Percentiles rank a stretch among this genome's conserved stretches.
Evolutionary conservation across 2,113 vertebrate genomes (phyloP).

Genomic region (Chloropsis hardwickii): DNA sequence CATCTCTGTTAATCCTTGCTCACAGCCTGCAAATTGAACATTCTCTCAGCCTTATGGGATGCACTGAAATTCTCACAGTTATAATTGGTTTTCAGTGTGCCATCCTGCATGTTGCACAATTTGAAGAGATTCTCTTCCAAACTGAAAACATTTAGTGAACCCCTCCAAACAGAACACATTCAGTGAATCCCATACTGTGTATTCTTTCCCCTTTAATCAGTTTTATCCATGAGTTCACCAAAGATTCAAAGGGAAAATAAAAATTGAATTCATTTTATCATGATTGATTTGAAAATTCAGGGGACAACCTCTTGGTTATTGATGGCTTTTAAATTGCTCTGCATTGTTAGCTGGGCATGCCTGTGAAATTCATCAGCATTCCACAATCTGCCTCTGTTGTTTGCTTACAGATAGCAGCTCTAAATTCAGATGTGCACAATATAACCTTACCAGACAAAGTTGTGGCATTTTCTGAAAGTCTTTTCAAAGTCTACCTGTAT

Average conservation of each 20-base stretch:
- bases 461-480: constrained; percentile 30
- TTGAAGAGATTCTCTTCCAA: constrained; percentile 58
- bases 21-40: constrained; percentile 60
- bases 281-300: constrained; percentile 63
- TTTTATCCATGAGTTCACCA: constrained; percentile 38
- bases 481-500: neutral
- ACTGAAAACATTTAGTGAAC: constrained; percentile 47
- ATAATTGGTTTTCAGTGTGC: constrained; percentile 68
- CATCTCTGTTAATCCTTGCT: constrained; percentile 64
- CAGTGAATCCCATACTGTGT: constrained; percentile 23
- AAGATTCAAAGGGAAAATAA: constrained; percentile 31
- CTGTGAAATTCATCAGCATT: constrained; percentile 62
- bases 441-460: constrained; percentile 38
- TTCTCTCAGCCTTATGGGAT: constrained; percentile 55
- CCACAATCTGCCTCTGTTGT: constrained; percentile 8
- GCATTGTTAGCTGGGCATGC: constrained; percentile 31
- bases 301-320: constrained; percentile 52
- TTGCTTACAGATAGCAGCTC: constrained; percentile 52
- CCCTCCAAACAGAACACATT: constrained; percentile 39
- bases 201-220: constrained; percentile 52
- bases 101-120: constrained; percentile 36
- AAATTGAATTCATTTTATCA: constrained; percentile 42
- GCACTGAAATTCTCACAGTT: constrained; percentile 52
- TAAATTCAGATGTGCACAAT: constrained; percentile 47
- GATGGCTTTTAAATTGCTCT: constrained; percentile 62